Evolutionary conservation across 2,113 vertebrate species (phyloP).

Genomic region (Spheniscus mendiculus): DNA sequence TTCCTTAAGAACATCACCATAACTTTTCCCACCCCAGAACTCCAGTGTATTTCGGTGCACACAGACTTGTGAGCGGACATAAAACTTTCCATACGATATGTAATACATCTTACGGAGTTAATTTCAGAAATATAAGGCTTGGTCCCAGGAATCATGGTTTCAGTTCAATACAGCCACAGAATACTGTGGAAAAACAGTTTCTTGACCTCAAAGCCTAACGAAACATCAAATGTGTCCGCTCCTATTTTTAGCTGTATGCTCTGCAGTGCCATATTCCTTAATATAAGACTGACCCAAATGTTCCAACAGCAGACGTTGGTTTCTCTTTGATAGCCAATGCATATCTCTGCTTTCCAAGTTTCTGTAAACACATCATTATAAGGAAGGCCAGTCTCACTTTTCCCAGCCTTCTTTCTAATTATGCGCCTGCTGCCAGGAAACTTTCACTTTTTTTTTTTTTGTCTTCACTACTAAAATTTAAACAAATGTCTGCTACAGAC

Average conservation of each 20-base stretch:
- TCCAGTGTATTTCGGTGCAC: not conserved
- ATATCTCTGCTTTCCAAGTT: constrained; percentile 69
- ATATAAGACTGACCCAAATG: constrained; percentile 50
- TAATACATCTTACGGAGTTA: not conserved
- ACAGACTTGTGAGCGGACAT: not conserved
- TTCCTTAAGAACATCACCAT: not conserved
- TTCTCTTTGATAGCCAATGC: constrained; percentile 64
- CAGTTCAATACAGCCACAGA: not conserved
- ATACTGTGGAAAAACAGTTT: not conserved
- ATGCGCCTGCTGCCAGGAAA: constrained; percentile 55
- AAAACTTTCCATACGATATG: not conserved
- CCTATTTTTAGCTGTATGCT: constrained; percentile 38
- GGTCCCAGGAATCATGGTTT: not conserved
- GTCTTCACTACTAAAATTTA: constrained; percentile 17
- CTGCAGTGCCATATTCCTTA: constrained; percentile 28
- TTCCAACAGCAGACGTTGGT: constrained; percentile 56
- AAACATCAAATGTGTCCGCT: not conserved
- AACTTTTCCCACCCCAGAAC: not conserved
- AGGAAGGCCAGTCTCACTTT: constrained; percentile 34
- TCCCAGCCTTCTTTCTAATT: constrained; percentile 53
- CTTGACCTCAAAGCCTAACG: constrained; percentile 39
- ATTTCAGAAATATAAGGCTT: not conserved
- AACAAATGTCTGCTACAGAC: not conserved
- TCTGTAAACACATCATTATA: constrained; percentile 71
- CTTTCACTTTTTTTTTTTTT: not conserved